Evolutionary conservation across 2,797 vertebrate genomes (phyloP).

Genomic region (Hypotaenidia philippensis): DNA sequence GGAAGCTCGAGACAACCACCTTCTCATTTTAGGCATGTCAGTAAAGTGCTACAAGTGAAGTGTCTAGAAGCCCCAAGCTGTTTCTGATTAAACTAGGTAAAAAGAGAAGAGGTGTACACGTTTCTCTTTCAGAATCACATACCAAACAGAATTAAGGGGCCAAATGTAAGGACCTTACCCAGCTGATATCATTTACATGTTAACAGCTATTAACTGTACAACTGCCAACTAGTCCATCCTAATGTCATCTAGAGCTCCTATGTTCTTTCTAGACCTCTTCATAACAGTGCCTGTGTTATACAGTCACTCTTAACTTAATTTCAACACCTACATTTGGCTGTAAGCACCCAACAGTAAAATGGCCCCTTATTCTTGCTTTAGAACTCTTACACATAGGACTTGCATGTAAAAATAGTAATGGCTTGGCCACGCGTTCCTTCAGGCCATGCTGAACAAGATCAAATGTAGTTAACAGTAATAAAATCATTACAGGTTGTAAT

Average conservation of each 20-base stretch:
- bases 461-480: conserved; percentile 33
- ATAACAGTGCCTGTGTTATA: background rate
- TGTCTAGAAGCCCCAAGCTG: background rate
- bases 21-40: background rate
- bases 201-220: background rate
- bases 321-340: background rate
- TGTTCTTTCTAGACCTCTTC: background rate
- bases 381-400: background rate
- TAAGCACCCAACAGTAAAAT: background rate
- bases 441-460: conserved; percentile 4
- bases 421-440: background rate
- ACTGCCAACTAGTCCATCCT: background rate
- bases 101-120: background rate
- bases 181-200: background rate
- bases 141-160: background rate
- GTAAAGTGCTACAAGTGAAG: background rate
- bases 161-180: background rate
- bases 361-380: background rate
- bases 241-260: background rate
- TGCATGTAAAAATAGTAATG: background rate
- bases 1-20: rapidly evolving
- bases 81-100: background rate
- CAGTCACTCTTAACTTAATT: background rate
- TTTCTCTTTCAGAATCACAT: background rate
- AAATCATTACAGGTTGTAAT: conserved; percentile 15